A percentile compares a stretch with the other conserved stretches of the same genome.
Evolutionary conservation across 2,888 invertebrate species (phyloP).

Genomic region (Parnassius mnemosyne): DNA sequence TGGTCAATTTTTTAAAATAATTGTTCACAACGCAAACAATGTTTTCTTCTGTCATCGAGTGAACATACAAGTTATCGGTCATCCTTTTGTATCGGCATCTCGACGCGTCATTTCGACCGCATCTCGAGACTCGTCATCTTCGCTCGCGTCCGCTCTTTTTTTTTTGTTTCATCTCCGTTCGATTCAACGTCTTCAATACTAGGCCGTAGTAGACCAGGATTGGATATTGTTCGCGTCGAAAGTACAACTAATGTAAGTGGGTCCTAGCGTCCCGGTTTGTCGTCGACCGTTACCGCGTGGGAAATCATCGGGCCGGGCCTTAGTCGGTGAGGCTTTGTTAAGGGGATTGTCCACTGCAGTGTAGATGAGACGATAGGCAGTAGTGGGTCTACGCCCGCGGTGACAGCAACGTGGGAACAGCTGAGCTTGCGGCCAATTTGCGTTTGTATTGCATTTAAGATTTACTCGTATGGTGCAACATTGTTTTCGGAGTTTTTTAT

Average conservation of each 20-base stretch:
- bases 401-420: conserved; percentile 78
- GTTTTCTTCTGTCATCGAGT: conserved; percentile 72
- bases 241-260: conserved; percentile 68
- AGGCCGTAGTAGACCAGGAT: conserved; percentile 48
- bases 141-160: conserved; percentile 37
- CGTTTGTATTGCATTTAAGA: conserved; percentile 2
- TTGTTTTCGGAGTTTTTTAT: conserved; percentile 19
- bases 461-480: conserved; percentile 25
- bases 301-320: conserved; percentile 72
- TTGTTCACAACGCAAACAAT: conserved; percentile 66
- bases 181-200: conserved; percentile 45
- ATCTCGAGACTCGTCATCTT: conserved; percentile 34
- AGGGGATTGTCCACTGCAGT: conserved; percentile 77
- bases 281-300: conserved; percentile 77
- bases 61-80: conserved; percentile 71
- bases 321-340: conserved; percentile 73
- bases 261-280: conserved; percentile 68
- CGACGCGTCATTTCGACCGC: conserved; percentile 54
- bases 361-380: conserved; percentile 75
- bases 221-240: conserved; percentile 54
- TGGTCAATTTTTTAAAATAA: conserved; percentile 54
- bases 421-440: conserved; percentile 25
- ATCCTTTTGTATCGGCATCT: conserved; percentile 76
- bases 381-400: conserved; percentile 53
- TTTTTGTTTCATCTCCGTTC: conserved; percentile 25